These are phyloP conservation scores for Cynopterus brachyotis DNA, from an alignment of 2,113 vertebrate genomes.

Conservation along the genomic window DNA sequence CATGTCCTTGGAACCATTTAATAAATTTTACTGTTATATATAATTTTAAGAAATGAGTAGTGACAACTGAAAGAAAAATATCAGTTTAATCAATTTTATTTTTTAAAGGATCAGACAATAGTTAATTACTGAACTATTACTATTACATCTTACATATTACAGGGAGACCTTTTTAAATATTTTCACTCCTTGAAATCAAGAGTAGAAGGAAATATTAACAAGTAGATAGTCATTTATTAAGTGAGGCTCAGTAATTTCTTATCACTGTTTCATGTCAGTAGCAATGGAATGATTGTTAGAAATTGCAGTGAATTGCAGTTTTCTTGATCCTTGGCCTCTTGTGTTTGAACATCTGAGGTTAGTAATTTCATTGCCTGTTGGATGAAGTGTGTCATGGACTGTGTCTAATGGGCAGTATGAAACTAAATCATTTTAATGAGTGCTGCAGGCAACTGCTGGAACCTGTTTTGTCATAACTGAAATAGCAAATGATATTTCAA, in stretches of 20 bases:
- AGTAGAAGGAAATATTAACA: neutral
- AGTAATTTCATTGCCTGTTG: conserved; percentile 67
- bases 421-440: conserved; percentile 26
- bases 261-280: conserved; percentile 51
- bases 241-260: neutral
- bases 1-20: neutral
- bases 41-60: neutral
- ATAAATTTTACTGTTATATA: neutral
- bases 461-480: neutral
- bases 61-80: neutral
- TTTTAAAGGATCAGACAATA: neutral
- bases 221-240: conserved; percentile 12
- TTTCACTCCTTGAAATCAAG: neutral
- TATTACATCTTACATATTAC: neutral
- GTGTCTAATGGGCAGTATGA: conserved; percentile 63
- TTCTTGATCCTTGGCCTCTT: conserved; percentile 53
- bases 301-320: conserved; percentile 30
- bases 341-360: conserved; percentile 46
- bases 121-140: neutral
- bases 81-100: neutral
- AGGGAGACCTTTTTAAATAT: neutral
- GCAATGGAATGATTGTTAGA: neutral
- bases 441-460: conserved; percentile 37
- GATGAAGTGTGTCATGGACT: conserved; percentile 60
- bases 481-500: conserved; percentile 11